phyloP scores from a whole-genome alignment of 2,888 invertebrate species.

The Aromia moschata region DNA sequence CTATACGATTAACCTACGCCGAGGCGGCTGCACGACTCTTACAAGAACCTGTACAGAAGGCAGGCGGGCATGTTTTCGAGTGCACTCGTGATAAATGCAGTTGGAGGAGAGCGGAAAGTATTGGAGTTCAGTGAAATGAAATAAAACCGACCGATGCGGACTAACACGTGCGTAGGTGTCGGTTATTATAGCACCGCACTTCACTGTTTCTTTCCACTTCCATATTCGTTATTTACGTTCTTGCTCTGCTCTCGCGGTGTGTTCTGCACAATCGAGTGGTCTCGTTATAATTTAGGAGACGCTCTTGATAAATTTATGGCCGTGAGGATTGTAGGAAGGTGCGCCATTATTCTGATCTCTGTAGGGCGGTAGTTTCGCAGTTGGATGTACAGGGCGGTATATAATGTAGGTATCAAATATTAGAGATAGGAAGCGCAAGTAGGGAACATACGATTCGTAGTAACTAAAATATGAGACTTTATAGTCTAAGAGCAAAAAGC shows the following conservation, averaged over 20 bases:
- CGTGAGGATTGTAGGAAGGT: conserved; percentile 14
- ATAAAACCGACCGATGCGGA: conserved; percentile 31
- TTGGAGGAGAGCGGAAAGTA: conserved; percentile 23
- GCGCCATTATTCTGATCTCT: conserved; percentile 13
- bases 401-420: too few relatives aligned
- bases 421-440: too few relatives aligned
- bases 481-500: too few relatives aligned
- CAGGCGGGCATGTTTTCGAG: conserved; percentile 36
- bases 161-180: conserved; percentile 34
- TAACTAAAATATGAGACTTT: too few relatives aligned
- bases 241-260: conserved; percentile 25
- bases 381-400: too few relatives aligned
- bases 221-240: conserved; percentile 32
- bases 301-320: conserved; percentile 25
- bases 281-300: conserved; percentile 24
- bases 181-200: conserved; percentile 32
- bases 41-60: conserved; percentile 26
- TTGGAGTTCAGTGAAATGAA: conserved; percentile 37
- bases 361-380: too few relatives aligned
- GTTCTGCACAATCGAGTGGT: conserved; percentile 30
- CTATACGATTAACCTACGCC: too few relatives aligned
- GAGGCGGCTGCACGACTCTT: conserved; percentile 13
- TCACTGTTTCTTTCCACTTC: conserved; percentile 32
- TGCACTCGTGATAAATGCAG: conserved; percentile 25
- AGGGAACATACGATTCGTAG: too few relatives aligned